Evolutionary conservation across 1,140 invertebrate genomes (phyloP).

Genomic region (Dreissena polymorpha): DNA sequence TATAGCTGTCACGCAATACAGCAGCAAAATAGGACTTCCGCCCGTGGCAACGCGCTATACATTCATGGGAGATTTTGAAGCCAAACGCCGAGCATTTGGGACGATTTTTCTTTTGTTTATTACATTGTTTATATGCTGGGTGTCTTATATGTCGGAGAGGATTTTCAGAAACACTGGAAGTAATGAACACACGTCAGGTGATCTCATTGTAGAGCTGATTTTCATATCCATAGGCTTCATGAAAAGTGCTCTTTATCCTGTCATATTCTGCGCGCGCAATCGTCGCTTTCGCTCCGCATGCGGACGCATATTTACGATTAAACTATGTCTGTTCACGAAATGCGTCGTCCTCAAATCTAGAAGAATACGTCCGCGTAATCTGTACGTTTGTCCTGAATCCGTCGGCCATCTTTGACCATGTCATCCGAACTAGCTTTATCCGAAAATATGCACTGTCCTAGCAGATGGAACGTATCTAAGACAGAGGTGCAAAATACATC

Average conservation of each 20-base stretch:
- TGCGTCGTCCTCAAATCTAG: no score
- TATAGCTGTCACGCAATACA: conserved; percentile 51
- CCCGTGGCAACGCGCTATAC: conserved; percentile 29
- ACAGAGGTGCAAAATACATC: no score
- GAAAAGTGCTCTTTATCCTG: conserved; percentile 48
- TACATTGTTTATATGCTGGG: conserved; percentile 38
- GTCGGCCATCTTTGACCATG: no score
- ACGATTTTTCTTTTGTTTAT: conserved; percentile 49
- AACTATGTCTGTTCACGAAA: no score
- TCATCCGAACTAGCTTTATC: no score
- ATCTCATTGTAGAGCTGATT: not conserved
- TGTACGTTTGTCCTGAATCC: no score
- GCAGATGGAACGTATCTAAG: no score
- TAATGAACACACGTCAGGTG: not conserved
- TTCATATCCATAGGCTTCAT: conserved; percentile 24
- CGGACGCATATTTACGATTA: no score
- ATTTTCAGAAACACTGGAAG: not conserved
- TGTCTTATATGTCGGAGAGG: conserved; percentile 24
- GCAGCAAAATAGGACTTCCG: conserved; percentile 49
- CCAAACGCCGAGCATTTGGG: conserved; percentile 45
- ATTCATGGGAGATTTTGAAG: conserved; percentile 36
- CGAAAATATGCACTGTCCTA: no score
- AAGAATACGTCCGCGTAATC: no score
- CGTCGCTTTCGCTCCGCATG: conserved; percentile 31
- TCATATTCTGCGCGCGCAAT: conserved; percentile 49